These are phyloP conservation scores for Neodontobutis hainanensis DNA, from an alignment of 2,113 vertebrate species.

Conservation along the genomic window DNA sequence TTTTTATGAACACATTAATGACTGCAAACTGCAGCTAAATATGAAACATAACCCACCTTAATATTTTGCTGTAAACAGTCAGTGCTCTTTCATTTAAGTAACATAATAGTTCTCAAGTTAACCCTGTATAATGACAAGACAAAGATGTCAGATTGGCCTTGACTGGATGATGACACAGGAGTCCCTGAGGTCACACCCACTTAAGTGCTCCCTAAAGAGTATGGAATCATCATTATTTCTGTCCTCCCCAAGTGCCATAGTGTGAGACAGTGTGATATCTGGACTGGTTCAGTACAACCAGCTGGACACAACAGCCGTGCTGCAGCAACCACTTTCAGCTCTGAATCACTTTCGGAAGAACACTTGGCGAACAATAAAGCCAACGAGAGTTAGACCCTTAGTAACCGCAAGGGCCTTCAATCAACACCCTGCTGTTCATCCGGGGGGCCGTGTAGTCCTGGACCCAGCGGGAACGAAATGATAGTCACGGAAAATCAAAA, in stretches of 20 bases:
- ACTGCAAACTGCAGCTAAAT: too few species aligned
- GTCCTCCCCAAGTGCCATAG: conserved; percentile 21
- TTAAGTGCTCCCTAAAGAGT: neutral
- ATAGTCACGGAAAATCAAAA: neutral
- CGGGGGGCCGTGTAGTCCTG: neutral
- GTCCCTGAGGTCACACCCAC: too few species aligned
- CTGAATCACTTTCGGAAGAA: conserved; percentile 53
- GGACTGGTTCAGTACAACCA: conserved; percentile 25
- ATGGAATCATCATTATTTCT: neutral
- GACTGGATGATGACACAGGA: too few species aligned
- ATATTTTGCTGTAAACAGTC: too few species aligned
- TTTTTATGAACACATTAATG: too few species aligned
- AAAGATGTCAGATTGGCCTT: too few species aligned
- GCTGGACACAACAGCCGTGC: conserved; percentile 17
- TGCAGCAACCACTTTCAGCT: conserved; percentile 50
- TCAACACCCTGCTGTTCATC: neutral
- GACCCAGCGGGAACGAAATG: neutral
- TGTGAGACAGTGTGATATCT: conserved; percentile 43
- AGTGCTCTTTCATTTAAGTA: too few species aligned
- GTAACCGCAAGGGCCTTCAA: neutral
- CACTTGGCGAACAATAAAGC: conserved; percentile 54
- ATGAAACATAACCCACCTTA: too few species aligned
- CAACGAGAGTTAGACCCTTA: neutral
- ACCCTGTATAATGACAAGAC: too few species aligned
- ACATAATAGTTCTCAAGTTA: too few species aligned